Evolutionary conservation across 2,888 invertebrate genomes (phyloP), one percentile per base, ranked within the genome.

Genomic region (Megaustenia siamemsis): DNA sequence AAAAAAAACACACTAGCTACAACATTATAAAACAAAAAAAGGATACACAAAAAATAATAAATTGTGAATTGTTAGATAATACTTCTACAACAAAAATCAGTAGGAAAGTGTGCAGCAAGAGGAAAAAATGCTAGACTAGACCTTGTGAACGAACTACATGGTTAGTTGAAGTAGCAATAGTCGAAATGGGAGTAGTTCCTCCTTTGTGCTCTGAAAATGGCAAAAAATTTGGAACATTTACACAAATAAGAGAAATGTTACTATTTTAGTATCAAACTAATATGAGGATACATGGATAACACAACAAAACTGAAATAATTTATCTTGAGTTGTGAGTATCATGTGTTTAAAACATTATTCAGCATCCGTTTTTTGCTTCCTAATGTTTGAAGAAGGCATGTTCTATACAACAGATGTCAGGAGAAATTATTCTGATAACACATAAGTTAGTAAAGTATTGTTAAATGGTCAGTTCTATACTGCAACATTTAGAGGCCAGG

Each of bases 81-180:
- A 35, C 18, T 56, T 56, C 18, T 21, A 56, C 56, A 12, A 35
- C 15, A 38, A 38, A 68, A 68, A 35, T 35, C 38, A 38, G 32
- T 49, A 45, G 35, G 32, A 45, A 73, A 73, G 49, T 45, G 45
- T 73, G 73, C 73, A 49, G 45, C 5, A 28, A 18, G 28, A 45
- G 24, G 45, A 1, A 73, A 66, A n/a, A 81, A 76, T 6, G 79
- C 49, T 68, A 71, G 78, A 83, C 49, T 68, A 71, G 78, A 83
- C 78, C 77, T 83, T 83, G 78, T 77, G 68, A 78, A 63, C 28
- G 49, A 45, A 69, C 78, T 78, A 83, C 78, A 83, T 83, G 83
- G 83, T 86, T 86, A 86, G 86, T 85, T 68, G 85, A 56, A 83
- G 71, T 60, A 81, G 69, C 73, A 45, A 78, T 38, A 75, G 86